Conservation (phyloP, 2,888 invertebrate genomes). For the Lithophane semibrunnea region DNA sequence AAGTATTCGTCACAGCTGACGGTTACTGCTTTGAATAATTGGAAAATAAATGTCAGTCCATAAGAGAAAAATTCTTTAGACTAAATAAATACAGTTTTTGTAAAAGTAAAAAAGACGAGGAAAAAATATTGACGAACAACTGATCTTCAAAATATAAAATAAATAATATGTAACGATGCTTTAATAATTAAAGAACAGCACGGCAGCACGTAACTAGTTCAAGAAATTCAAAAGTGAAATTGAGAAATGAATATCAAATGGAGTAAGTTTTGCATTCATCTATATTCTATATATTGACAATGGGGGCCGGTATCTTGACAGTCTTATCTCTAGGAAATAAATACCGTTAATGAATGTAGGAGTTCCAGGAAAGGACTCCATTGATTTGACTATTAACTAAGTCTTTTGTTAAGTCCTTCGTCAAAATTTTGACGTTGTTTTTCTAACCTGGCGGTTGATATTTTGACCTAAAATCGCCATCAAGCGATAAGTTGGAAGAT, state of each 20-base stretch:
- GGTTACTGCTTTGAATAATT: constrained; percentile 61
- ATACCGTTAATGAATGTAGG: constrained; percentile 49
- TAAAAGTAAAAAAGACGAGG: not conserved
- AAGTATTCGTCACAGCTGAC: constrained; percentile 61
- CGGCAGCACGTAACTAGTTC: constrained; percentile 61
- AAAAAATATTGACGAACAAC: not conserved
- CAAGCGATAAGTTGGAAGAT: constrained; percentile 39
- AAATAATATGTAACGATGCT: constrained; percentile 1
- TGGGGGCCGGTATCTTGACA: constrained; percentile 36
- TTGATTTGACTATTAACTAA: not conserved
- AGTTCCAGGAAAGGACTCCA: constrained; percentile 38
- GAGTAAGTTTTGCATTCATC: constrained; percentile 54
- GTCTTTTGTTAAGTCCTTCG: constrained; percentile 4
- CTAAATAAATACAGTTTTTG: constrained; percentile 5
- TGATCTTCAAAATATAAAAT: not conserved
- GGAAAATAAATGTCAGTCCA: constrained; percentile 54
- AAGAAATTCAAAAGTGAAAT: constrained; percentile 66
- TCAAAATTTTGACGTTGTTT: constrained; percentile 2
- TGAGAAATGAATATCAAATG: constrained; percentile 61
- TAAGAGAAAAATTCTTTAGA: constrained; percentile 42
- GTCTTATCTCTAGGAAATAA: constrained; percentile 42
- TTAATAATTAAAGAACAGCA: constrained; percentile 44
- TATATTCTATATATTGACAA: constrained; percentile 63
- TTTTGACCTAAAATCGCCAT: constrained; percentile 58
- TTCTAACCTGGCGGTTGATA: constrained; percentile 23